Evolutionary conservation across 1,140 invertebrate genomes (phyloP).

Genomic region (Drusus annulatus): DNA sequence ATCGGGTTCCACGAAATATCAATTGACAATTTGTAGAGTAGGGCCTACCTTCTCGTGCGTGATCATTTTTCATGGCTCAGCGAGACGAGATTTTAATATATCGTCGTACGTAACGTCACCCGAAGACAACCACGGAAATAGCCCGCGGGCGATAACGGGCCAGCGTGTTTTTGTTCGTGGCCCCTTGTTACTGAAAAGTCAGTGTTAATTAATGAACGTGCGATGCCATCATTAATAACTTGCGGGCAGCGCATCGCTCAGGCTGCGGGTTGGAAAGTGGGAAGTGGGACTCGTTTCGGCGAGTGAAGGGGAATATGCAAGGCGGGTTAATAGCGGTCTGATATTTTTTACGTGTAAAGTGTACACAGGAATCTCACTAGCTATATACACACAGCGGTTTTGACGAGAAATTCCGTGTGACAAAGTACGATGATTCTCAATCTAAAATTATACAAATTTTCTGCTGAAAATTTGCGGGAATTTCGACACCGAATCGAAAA

Average conservation of each 20-base stretch:
- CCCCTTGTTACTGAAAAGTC: constrained; percentile 54
- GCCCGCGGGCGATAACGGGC: constrained; percentile 31
- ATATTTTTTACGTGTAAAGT: neutral
- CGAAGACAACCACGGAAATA: constrained; percentile 27
- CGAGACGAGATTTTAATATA: too few species aligned
- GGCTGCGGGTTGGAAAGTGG: constrained; percentile 24
- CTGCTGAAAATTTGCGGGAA: too few species aligned
- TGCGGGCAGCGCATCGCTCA: constrained; percentile 53
- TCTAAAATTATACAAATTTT: too few species aligned
- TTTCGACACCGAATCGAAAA: too few species aligned
- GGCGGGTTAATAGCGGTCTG: too few species aligned
- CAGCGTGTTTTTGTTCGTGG: constrained; percentile 31
- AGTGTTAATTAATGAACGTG: constrained; percentile 58
- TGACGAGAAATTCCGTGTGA: too few species aligned
- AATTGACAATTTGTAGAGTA: constrained; percentile 21
- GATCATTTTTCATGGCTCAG: neutral
- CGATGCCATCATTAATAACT: constrained; percentile 54
- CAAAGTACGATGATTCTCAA: too few species aligned
- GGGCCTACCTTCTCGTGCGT: neutral
- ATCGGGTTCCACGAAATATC: neutral
- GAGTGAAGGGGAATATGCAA: neutral
- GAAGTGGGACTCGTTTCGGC: neutral
- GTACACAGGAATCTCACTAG: neutral
- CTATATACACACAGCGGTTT: too few species aligned
- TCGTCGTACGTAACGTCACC: neutral